These are phyloP conservation scores for Galendromus occidentalis DNA, from an alignment of 1,140 invertebrate species.

Conservation along the genomic window DNA sequence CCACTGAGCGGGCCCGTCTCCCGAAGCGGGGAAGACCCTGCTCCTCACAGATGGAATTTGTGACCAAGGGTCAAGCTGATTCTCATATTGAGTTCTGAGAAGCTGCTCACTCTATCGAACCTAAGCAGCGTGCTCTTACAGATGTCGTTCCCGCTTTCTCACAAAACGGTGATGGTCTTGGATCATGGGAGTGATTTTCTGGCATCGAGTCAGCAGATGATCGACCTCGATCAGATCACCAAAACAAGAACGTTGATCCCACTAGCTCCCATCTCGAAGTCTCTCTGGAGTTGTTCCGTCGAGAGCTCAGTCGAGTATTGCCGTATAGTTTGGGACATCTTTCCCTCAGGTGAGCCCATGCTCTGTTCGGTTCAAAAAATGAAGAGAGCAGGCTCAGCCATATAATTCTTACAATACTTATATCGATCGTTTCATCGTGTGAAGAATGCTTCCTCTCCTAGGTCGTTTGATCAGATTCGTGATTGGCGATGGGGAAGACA, in stretches of 20 bases:
- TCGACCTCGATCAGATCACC: constrained; percentile 59
- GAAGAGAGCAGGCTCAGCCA: background rate
- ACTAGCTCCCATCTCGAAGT: constrained; percentile 58
- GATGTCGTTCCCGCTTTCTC: constrained; percentile 44
- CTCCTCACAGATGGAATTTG: too few species aligned
- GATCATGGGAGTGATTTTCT: constrained; percentile 71
- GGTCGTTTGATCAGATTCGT: background rate
- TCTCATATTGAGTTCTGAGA: too few species aligned
- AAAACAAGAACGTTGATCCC: constrained; percentile 39
- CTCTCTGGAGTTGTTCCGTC: constrained; percentile 79
- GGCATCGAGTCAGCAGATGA: constrained; percentile 50
- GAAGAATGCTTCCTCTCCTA: background rate
- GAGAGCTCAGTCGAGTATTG: constrained; percentile 87
- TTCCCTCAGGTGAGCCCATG: constrained; percentile 16
- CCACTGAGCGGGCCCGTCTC: too few species aligned
- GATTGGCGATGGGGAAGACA: background rate
- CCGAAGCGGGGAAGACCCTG: too few species aligned
- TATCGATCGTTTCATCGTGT: constrained; percentile 27
- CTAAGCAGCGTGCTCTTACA: background rate
- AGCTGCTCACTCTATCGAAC: too few species aligned
- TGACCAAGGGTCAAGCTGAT: too few species aligned
- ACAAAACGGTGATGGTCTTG: constrained; percentile 84
- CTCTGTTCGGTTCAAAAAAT: background rate
- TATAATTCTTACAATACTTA: background rate
- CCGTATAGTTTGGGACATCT: constrained; percentile 79